Percentiles rank a stretch among this genome's conserved stretches.
phyloP scores from a whole-genome alignment of 2,888 invertebrate genomes.

The Drosophila yooni region DNA sequence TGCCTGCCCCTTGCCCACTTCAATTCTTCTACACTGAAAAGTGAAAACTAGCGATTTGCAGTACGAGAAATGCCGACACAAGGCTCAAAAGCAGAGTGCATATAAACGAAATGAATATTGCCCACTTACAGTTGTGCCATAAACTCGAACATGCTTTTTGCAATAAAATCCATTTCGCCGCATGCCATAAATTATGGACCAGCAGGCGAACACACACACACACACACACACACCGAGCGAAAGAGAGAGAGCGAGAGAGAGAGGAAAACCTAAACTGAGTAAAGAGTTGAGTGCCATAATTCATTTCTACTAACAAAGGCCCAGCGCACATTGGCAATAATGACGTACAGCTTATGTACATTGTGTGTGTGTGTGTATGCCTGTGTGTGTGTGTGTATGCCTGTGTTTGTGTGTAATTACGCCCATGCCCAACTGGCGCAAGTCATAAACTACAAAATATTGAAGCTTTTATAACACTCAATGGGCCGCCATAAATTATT shows the following conservation, averaged over 20 bases:
- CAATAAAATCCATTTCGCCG: constrained; percentile 82
- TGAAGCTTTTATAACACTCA: constrained; percentile 83
- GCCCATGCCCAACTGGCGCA: constrained; percentile 74
- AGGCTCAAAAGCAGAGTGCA: constrained; percentile 63
- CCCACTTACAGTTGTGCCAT: constrained; percentile 72
- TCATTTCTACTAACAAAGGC: constrained; percentile 71
- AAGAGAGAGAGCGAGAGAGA: constrained; percentile 5
- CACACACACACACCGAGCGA: constrained; percentile 7
- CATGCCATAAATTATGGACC: constrained; percentile 80
- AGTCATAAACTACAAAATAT: constrained; percentile 82
- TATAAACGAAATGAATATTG: constrained; percentile 76
- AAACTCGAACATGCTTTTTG: constrained; percentile 80
- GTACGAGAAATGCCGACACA: constrained; percentile 32
- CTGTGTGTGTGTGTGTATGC: constrained; percentile 9
- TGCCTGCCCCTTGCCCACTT: not conserved
- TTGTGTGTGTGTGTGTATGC: constrained; percentile 18
- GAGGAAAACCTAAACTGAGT: constrained; percentile 50
- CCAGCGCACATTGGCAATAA: constrained; percentile 62
- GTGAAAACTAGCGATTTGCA: constrained; percentile 71
- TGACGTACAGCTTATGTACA: constrained; percentile 68
- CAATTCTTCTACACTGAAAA: constrained; percentile 36
- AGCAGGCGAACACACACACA: constrained; percentile 11
- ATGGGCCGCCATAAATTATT: constrained; percentile 82
- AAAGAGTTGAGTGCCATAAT: constrained; percentile 69
- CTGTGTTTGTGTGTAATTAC: constrained; percentile 65